Percentiles rank a stretch among this genome's conserved stretches.
Evolutionary conservation across 2,113 vertebrate genomes (phyloP).

Genomic region (Sylvilagus bachmani): DNA sequence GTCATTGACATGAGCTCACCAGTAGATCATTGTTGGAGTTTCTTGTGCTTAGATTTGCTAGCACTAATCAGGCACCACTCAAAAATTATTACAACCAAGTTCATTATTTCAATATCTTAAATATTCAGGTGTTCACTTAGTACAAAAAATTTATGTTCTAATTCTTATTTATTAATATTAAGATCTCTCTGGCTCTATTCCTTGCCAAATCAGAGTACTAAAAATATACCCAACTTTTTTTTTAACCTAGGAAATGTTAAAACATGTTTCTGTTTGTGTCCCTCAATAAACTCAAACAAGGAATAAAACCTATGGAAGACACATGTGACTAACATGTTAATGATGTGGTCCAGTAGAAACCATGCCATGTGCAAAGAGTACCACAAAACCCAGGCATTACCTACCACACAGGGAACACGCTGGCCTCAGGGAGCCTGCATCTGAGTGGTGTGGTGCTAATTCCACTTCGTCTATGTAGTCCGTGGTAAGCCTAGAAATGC

Average conservation of each 20-base stretch:
- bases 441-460: background rate
- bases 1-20: background rate
- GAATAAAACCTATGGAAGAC: background rate
- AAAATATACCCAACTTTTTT: background rate
- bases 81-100: background rate
- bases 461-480: background rate
- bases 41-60: background rate
- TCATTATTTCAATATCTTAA: background rate
- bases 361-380: background rate
- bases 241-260: constrained; percentile 4
- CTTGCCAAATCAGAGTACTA: background rate
- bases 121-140: background rate
- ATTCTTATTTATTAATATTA: background rate
- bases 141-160: background rate
- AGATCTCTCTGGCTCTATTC: background rate
- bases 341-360: background rate
- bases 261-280: background rate
- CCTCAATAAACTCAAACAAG: constrained; percentile 15
- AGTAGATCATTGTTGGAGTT: background rate
- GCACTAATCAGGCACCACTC: background rate
- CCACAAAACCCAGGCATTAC: background rate
- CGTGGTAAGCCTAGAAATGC: background rate
- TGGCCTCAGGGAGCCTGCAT: fast-evolving
- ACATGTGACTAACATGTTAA: background rate
- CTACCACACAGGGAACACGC: fast-evolving